These are phyloP conservation scores for Phoenoteleia sp. DNA, from an alignment of 2,888 invertebrate species.

Conservation along the genomic window DNA sequence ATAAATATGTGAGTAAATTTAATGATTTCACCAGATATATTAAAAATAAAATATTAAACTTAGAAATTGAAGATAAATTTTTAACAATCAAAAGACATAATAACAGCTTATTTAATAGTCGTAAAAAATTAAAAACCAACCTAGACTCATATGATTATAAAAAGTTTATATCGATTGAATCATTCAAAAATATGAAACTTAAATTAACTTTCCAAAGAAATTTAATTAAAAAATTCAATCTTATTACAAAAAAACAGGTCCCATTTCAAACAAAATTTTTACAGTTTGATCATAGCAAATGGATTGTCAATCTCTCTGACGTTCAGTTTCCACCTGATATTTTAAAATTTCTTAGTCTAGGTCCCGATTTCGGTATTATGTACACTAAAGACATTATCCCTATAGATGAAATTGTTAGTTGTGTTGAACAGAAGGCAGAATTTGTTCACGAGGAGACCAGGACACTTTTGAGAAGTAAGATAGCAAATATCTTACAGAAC, in stretches of 20 bases:
- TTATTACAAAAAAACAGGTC: neutral
- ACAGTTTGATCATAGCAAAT: neutral
- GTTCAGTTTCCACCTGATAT: neutral
- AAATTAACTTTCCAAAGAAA: neutral
- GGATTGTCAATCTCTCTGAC: constrained; percentile 58
- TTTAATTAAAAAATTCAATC: neutral
- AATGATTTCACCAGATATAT: no score
- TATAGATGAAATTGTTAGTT: neutral
- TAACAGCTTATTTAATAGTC: neutral
- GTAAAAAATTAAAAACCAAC: neutral
- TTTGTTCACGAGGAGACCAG: no score
- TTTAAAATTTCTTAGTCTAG: neutral
- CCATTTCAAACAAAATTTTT: neutral
- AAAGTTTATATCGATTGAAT: neutral
- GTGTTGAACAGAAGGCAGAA: neutral
- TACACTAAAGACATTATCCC: neutral
- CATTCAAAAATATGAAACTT: neutral
- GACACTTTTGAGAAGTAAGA: constrained; percentile 99
- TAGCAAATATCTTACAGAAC: no score
- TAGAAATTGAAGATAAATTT: neutral
- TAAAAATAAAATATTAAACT: neutral
- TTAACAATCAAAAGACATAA: neutral
- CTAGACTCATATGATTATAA: neutral
- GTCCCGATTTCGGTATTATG: neutral
- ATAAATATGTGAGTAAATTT: no score